These are phyloP conservation scores for Alaudala cheleensis DNA, from an alignment of 2,113 vertebrate species.

Conservation along the genomic window DNA sequence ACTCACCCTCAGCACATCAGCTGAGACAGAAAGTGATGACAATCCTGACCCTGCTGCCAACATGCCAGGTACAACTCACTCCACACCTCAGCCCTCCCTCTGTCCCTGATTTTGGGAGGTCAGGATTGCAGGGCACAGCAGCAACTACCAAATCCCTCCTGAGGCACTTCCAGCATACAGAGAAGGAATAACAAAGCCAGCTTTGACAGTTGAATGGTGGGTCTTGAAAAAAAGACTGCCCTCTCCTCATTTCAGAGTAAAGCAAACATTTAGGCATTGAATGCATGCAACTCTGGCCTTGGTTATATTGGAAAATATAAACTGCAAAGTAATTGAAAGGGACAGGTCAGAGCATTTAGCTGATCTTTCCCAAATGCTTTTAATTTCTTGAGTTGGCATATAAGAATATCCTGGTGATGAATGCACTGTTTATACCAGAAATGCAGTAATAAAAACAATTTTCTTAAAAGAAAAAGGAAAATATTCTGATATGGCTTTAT, in stretches of 20 bases:
- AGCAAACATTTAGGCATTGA: not conserved
- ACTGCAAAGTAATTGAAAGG: not conserved
- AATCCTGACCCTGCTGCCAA: rapidly evolving
- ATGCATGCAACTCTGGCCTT: not conserved
- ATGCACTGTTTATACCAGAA: not conserved
- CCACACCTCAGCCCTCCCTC: not conserved
- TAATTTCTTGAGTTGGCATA: not conserved
- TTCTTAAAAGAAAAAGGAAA: not conserved
- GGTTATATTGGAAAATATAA: not conserved
- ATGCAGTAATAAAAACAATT: not conserved
- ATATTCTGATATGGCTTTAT: not conserved
- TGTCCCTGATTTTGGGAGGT: rapidly evolving
- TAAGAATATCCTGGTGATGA: not conserved
- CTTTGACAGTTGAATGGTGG: not conserved
- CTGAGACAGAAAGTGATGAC: not conserved
- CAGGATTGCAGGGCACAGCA: not conserved
- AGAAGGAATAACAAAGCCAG: not conserved
- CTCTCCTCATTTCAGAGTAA: not conserved
- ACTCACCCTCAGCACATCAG: not conserved
- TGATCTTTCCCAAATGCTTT: conserved; percentile 16
- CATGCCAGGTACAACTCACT: not conserved
- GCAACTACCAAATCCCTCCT: not conserved
- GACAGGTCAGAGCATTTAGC: not conserved
- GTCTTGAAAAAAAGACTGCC: not conserved
- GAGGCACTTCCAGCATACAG: not conserved